Evolutionary conservation across 2,797 vertebrate species (phyloP), one percentile per base, ranked within the genome.

Genomic region (Pangasius sanitwongsei): DNA sequence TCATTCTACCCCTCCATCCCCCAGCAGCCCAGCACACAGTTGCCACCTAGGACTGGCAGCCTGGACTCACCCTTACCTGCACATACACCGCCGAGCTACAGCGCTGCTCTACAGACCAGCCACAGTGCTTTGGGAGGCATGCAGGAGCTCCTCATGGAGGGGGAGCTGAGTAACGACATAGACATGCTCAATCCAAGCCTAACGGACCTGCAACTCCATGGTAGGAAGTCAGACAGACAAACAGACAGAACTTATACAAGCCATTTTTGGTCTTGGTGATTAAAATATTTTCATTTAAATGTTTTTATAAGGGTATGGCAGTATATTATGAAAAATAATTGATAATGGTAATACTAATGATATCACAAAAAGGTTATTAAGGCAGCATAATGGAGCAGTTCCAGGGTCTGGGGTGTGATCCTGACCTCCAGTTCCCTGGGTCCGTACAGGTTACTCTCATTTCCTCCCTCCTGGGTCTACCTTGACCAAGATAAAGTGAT

Each of bases 151-250:
- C 94, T 97, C 55, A 87, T 97, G 91, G 98, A 99, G 0, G 97
- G 96, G n/a, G 98, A 99, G 13, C 92, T 95, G 85, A 96, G 93
- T 89, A 98, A 95, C 0, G 98, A 99, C 78, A 94, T 99, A 0
- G 98, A 99, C 83, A 96, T 95, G 11, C 97, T 99, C 69, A 98
- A 98, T 87, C 98, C 99, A 0, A 98, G 97, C 92, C 96, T 99
- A 91, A 98, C 96, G 0, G 99, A 99, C 90, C 97, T 99, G 78
- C 98, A 99, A 91, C 96, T 99, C 92, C 98, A 99, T 94, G 98
- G 99, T 99, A 91, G 34, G 82, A 77, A 74, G 2, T 69, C 44
- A 84, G 25, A 23, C 2, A 23, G 11, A n/a, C 7, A 83, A 83
- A 50, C 11, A 84, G 61, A 48, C 25, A 48, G 63, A 63, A 31